Conservation (phyloP, 2,113 vertebrate species). For the Barbus barbus region DNA sequence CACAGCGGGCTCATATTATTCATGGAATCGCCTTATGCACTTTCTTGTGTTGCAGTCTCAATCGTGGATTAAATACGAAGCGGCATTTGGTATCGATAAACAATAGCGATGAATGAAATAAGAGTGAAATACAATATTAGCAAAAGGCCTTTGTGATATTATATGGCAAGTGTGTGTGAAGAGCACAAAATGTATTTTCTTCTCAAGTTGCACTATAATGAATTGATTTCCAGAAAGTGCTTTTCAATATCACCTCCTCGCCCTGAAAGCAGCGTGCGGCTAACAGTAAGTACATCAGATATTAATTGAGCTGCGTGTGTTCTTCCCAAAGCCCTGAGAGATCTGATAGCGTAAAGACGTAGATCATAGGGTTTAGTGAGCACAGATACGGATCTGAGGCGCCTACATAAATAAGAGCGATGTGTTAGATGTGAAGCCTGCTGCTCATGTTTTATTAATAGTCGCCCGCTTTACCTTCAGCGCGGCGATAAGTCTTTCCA, state of each 20-base stretch:
- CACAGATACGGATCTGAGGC: conserved; percentile 47
- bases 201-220: conserved; percentile 16
- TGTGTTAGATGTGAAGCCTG: conserved; percentile 41
- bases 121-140: not conserved
- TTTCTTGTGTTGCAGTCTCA: not conserved
- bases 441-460: conserved; percentile 60
- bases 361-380: conserved; percentile 55
- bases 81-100: not conserved
- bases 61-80: not conserved
- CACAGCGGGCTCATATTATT: not conserved
- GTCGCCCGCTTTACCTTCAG: conserved; percentile 38
- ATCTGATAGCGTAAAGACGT: conserved; percentile 55
- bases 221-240: conserved; percentile 48
- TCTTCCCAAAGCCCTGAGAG: conserved; percentile 4
- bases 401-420: conserved; percentile 53
- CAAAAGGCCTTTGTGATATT: not conserved
- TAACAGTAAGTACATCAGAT: conserved; percentile 10
- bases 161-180: not conserved
- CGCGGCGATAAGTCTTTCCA: conserved; percentile 36
- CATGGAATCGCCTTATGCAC: not conserved
- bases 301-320: conserved; percentile 47
- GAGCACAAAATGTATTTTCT: conserved; percentile 1
- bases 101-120: not conserved
- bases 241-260: conserved; percentile 38
- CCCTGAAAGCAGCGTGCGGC: not conserved